phyloP scores from a whole-genome alignment of 2,113 vertebrate species.

The Bolborhynchus lineola region DNA sequence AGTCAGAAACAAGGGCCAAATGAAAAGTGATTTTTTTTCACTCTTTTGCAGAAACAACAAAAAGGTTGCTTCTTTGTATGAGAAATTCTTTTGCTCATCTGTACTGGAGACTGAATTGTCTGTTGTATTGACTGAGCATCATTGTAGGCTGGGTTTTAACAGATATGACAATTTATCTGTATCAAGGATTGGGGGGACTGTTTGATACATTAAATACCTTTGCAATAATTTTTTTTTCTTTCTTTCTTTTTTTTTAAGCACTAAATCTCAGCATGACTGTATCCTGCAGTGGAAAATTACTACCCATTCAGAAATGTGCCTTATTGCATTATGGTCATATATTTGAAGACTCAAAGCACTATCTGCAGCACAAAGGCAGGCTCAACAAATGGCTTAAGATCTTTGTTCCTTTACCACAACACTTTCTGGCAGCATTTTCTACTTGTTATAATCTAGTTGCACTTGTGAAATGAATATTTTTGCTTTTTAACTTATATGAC shows the following conservation, averaged over 20 bases:
- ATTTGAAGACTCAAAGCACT: conserved; percentile 53
- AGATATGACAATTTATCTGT: conserved; percentile 67
- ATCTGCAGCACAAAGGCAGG: conserved; percentile 51
- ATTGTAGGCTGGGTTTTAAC: conserved; percentile 65
- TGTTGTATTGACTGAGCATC: conserved; percentile 56
- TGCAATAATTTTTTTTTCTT: background rate
- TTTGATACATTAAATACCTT: conserved; percentile 66
- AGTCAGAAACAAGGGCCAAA: background rate
- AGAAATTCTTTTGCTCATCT: conserved; percentile 53
- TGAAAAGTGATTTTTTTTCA: conserved; percentile 8
- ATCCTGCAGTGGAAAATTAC: conserved; percentile 52
- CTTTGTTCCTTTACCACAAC: conserved; percentile 11
- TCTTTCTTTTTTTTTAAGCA: background rate
- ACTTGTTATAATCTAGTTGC: background rate
- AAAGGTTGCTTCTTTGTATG: conserved; percentile 3
- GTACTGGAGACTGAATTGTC: conserved; percentile 56
- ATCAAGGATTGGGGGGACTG: background rate
- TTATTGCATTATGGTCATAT: conserved; percentile 10
- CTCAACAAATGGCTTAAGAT: conserved; percentile 48
- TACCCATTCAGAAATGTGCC: conserved; percentile 36
- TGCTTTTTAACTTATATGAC: background rate
- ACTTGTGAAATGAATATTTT: background rate
- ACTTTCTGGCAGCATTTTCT: background rate
- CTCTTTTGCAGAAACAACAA: conserved; percentile 35
- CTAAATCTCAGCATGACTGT: conserved; percentile 44